These are phyloP conservation scores for Caenorhabditis doughertyi DNA, from an alignment of 2,888 invertebrate genomes.

Conservation along the genomic window DNA sequence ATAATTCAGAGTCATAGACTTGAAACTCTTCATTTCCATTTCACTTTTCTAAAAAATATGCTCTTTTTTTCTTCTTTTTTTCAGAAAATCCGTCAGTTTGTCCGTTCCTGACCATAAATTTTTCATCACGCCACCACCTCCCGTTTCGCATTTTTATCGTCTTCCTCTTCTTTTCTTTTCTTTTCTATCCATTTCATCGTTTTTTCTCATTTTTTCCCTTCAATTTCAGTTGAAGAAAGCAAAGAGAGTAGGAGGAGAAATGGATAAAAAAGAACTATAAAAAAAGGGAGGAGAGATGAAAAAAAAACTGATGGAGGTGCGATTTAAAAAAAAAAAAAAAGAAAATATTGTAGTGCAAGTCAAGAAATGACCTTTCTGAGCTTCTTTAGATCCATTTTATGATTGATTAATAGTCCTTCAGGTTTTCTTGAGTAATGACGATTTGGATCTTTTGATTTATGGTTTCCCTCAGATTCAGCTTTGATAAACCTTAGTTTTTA, in stretches of 20 bases:
- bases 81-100: conserved; percentile 28
- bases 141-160: conserved; percentile 30
- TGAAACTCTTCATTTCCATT: neutral
- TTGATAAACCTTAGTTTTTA: too few relatives aligned
- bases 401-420: neutral
- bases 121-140: conserved; percentile 51
- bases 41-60: conserved; percentile 2
- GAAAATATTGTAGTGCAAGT: neutral
- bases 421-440: too few relatives aligned
- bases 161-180: conserved; percentile 11
- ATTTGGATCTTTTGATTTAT: too few relatives aligned
- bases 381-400: neutral
- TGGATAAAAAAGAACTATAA: conserved; percentile 6
- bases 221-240: conserved; percentile 11
- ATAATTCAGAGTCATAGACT: neutral
- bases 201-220: conserved; percentile 4
- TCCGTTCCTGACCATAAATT: conserved; percentile 56
- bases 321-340: neutral
- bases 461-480: too few relatives aligned
- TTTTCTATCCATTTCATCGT: conserved; percentile 3
- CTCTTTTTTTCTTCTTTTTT: neutral
- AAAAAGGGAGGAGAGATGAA: neutral
- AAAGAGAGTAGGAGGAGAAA: neutral
- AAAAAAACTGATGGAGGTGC: conserved; percentile 9
- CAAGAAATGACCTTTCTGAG: neutral